These are phyloP conservation scores for Beroe ovata DNA, from an alignment of 37 sponge, comb jelly and placozoan species.

Conservation along the genomic window DNA sequence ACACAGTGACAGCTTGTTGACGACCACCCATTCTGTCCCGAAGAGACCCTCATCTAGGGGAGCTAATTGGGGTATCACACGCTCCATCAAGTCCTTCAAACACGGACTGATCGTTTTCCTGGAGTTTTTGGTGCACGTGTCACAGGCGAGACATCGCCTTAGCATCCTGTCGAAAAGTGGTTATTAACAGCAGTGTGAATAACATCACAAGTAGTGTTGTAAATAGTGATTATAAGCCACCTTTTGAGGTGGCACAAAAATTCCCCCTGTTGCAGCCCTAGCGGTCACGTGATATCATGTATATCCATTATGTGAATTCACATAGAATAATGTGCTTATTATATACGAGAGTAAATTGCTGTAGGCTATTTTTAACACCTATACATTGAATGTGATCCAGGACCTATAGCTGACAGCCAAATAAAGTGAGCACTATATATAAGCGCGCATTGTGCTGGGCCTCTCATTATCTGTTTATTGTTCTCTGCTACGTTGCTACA, in stretches of 20 bases:
- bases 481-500: neutral
- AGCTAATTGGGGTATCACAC: neutral
- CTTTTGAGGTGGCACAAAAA: neutral
- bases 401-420: too few relatives aligned
- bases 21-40: conserved; percentile 55
- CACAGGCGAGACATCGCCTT: neutral
- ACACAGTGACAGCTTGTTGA: conserved; percentile 27
- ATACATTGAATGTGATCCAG: too few relatives aligned
- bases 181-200: too few relatives aligned
- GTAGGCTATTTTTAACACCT: too few relatives aligned
- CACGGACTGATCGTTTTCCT: conserved; percentile 20
- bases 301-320: too few relatives aligned
- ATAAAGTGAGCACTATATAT: too few relatives aligned
- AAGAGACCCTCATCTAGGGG: conserved; percentile 46
- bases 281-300: neutral
- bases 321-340: too few relatives aligned
- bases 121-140: neutral
- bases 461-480: neutral
- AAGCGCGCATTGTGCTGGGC: too few relatives aligned
- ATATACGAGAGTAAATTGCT: too few relatives aligned
- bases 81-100: conserved; percentile 8
- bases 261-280: neutral
- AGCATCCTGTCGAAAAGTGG: neutral
- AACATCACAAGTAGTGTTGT: neutral
- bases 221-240: neutral